phyloP scores from a whole-genome alignment of 2,888 invertebrate genomes.

The Sinelater perroti region DNA sequence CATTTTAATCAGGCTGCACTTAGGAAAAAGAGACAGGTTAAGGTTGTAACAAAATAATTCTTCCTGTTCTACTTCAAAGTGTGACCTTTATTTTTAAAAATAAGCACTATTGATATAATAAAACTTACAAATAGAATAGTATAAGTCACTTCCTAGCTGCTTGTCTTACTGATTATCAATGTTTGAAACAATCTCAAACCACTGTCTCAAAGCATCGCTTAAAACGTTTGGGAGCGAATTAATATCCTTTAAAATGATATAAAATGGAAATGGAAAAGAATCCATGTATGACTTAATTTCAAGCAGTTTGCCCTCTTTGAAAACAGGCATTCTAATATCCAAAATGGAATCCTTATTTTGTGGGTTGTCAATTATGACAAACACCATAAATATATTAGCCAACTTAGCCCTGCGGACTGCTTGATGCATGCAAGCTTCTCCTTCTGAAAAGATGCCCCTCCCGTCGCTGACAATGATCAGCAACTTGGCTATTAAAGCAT shows the following conservation, averaged over 20 bases:
- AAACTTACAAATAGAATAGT: too few species aligned
- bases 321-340: constrained; percentile 84
- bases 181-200: constrained; percentile 95
- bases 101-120: too few species aligned
- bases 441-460: constrained; percentile 89
- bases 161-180: constrained; percentile 48
- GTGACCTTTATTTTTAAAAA: too few species aligned
- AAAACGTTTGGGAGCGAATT: constrained; percentile 87
- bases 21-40: too few species aligned
- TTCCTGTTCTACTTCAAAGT: too few species aligned
- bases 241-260: constrained; percentile 91
- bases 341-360: constrained; percentile 91
- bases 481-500: constrained; percentile 78
- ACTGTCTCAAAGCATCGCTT: constrained; percentile 95
- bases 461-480: constrained; percentile 96
- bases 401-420: constrained; percentile 84
- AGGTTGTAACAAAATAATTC: too few species aligned
- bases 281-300: constrained; percentile 89
- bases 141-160: not conserved
- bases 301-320: constrained; percentile 67
- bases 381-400: constrained; percentile 90
- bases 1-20: too few species aligned
- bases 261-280: constrained; percentile 97
- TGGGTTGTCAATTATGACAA: constrained; percentile 95
- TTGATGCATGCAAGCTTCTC: constrained; percentile 77